phyloP scores from a whole-genome alignment of 35 echinoderm and acorn worm species.

The Holothuria glaberrima region DNA sequence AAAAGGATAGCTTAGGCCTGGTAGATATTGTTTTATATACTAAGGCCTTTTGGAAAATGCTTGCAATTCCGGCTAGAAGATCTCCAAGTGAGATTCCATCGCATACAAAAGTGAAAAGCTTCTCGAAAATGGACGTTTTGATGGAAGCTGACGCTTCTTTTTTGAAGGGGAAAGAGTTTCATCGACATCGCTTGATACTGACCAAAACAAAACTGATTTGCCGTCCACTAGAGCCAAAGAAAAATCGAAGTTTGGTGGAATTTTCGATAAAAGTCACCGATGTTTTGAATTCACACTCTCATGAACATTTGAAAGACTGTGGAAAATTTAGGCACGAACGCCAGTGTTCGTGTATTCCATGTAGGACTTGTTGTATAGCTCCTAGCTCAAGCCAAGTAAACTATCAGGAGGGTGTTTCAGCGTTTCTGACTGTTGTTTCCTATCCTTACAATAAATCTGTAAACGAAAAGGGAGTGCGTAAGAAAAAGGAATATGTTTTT shows the following conservation, averaged over 20 bases:
- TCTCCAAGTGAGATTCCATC: constrained; percentile 12
- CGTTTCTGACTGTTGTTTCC: constrained; percentile 24
- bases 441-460: constrained; percentile 35
- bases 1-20: not conserved
- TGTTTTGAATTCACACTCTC: constrained; percentile 1
- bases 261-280: constrained; percentile 33
- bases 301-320: constrained; percentile 43
- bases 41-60: not conserved
- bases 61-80: constrained; percentile 15
- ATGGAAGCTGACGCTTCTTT: constrained; percentile 16
- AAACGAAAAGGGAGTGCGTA: not conserved
- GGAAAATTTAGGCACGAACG: constrained; percentile 27
- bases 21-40: not conserved
- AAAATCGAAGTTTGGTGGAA: not conserved
- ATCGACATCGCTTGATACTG: not conserved
- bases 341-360: constrained; percentile 13
- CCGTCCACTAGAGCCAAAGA: constrained; percentile 1
- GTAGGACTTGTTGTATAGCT: constrained; percentile 2
- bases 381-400: not conserved
- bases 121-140: constrained; percentile 37
- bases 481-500: constrained; percentile 44
- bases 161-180: constrained; percentile 27
- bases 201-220: not conserved
- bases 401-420: constrained; percentile 9
- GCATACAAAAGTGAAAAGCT: not conserved